These are phyloP conservation scores for Sarcoramphus papa DNA, from an alignment of 2,797 vertebrate genomes.

Conservation along the genomic window DNA sequence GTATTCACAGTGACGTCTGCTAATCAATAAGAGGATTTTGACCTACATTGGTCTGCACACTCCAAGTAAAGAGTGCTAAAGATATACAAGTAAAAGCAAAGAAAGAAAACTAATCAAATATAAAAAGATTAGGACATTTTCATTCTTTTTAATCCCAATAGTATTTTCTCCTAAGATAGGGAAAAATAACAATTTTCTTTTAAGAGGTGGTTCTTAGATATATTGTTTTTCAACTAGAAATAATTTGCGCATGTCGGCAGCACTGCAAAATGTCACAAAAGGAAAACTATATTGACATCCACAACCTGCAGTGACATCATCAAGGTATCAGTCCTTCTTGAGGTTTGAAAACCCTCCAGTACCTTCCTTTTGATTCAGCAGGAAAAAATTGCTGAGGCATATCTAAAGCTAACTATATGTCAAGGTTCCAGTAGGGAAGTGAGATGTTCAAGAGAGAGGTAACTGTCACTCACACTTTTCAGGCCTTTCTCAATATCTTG, in stretches of 20 bases:
- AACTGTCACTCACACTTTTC: background rate
- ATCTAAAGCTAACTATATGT: background rate
- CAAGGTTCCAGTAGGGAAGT: background rate
- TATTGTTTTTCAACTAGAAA: background rate
- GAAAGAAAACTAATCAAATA: background rate
- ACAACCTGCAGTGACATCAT: background rate
- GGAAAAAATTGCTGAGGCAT: background rate
- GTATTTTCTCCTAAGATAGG: background rate
- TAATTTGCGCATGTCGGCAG: background rate
- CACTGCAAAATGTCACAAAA: background rate
- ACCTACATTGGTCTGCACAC: background rate
- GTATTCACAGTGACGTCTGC: background rate
- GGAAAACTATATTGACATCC: background rate
- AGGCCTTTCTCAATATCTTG: background rate
- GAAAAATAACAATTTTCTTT: background rate
- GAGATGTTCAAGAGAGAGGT: background rate
- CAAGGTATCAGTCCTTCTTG: background rate
- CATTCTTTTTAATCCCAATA: background rate
- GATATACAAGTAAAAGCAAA: background rate
- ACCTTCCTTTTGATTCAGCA: background rate
- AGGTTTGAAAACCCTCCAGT: background rate
- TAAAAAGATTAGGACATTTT: background rate
- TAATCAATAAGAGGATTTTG: background rate
- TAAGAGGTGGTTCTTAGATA: background rate
- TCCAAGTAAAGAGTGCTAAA: background rate